Base-by-base conservation (phyloP, 2,888 invertebrate genomes). In the Drosophila dives region DNA sequence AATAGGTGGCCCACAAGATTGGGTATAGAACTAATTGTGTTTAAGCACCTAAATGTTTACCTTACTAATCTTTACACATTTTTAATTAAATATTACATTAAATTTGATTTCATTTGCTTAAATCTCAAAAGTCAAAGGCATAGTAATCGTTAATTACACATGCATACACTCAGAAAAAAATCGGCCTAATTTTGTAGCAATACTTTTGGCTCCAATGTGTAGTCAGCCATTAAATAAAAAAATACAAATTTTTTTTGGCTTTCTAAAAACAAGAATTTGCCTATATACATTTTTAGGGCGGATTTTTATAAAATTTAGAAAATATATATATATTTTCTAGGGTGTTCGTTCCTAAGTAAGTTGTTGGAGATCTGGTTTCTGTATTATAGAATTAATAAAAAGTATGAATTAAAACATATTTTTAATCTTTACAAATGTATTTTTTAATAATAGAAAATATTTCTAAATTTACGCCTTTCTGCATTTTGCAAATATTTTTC, bases 1-100 rank as follows among this genome's bases (percentile, higher is more conserved):
- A 7, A 54, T 32, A 51, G 56, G 34, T 42, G 58, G 32, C 58
- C n/a, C 26, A 68, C 58, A 58, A 68, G 48, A 60, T 69, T 49
- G 53, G 11, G 10, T 23, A 40, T 20, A 48, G 4, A 66, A 45
- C 36, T 45, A 38, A 45, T 53, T 66, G 34, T 45, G 29, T 5
- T 53, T 11, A 15, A 20, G 20, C 29, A 29, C 17, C 40, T 15
- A 32, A 26, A 12, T 23, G 20, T 10, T 53, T 6, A 26, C 26
- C 17, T 17, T 38, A 48, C n/a, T 32, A 20, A 42, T 42, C 42
- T 40, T 6, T 15, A 20, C 10, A 40, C 15, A 42, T 10, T 56
- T 42, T 42, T 10, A n/a, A 56, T 56, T 29, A 49, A 17, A 10
- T 20, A 45, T 17, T 15, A 5, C 20, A 34, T 34, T 23, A 45